phyloP scores from a whole-genome alignment of 1,140 invertebrate genomes.

The Leptopilina boulardi region DNA sequence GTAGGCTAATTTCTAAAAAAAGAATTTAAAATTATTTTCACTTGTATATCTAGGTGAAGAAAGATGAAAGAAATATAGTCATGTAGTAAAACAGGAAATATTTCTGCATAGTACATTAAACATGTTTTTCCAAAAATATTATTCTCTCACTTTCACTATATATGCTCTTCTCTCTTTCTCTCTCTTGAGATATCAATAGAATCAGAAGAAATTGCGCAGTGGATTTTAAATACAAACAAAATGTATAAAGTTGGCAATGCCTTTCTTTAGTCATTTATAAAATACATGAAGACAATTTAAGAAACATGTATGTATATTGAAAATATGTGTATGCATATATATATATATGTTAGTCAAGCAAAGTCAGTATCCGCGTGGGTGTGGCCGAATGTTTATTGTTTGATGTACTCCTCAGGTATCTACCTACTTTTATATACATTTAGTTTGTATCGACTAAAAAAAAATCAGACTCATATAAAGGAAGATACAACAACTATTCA shows the following conservation, averaged over 20 bases:
- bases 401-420: constrained; percentile 4
- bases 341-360: neutral
- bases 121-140: neutral
- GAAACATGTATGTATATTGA: no score
- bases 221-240: neutral
- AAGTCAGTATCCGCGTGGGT: constrained; percentile 33
- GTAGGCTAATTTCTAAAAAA: no score
- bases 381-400: constrained; percentile 32
- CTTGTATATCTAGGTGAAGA: neutral
- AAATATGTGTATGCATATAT: neutral
- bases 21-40: no score
- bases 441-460: neutral
- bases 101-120: neutral
- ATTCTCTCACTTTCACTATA: constrained; percentile 17
- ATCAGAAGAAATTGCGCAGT: neutral
- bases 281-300: neutral
- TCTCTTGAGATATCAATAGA: constrained; percentile 12
- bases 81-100: neutral
- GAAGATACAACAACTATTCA: constrained; percentile 37
- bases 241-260: constrained; percentile 9
- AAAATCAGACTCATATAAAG: constrained; percentile 28
- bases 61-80: no score
- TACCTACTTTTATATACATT: neutral
- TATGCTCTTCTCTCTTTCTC: constrained; percentile 32
- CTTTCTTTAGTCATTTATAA: constrained; percentile 7